Evolutionary conservation across 2,888 invertebrate species (phyloP).

Genomic region (Eubasilissa splendida): DNA sequence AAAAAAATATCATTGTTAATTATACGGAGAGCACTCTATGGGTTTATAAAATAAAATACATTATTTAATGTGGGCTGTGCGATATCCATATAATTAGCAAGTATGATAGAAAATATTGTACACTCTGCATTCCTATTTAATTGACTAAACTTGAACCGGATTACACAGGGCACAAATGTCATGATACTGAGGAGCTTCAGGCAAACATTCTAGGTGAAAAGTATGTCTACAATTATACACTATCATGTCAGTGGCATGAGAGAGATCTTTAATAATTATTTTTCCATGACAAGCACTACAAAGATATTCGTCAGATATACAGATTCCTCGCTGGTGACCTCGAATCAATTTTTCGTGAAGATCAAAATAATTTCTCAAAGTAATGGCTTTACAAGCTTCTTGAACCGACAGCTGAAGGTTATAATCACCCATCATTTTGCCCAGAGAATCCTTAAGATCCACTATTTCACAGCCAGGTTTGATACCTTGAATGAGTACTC

Average conservation of each 20-base stretch:
- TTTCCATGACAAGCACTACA: conserved; percentile 87
- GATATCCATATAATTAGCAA: too few relatives aligned
- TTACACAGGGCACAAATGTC: conserved; percentile 64
- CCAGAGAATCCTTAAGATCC: conserved; percentile 90
- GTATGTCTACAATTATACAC: conserved; percentile 92
- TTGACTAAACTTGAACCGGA: conserved; percentile 47
- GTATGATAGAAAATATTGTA: too few relatives aligned
- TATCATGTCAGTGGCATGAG: conserved; percentile 76
- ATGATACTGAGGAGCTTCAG: conserved; percentile 64
- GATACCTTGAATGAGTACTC: conserved; percentile 88
- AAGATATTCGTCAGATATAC: conserved; percentile 81
- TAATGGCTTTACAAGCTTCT: conserved; percentile 91
- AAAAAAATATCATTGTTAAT: too few relatives aligned
- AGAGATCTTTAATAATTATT: conserved; percentile 82
- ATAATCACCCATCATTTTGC: conserved; percentile 96
- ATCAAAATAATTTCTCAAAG: conserved; percentile 92
- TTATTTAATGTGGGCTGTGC: too few relatives aligned
- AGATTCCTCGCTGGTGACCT: conserved; percentile 85
- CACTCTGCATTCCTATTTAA: background rate
- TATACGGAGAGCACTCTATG: too few relatives aligned
- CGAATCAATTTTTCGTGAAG: conserved; percentile 86
- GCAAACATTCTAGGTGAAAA: conserved; percentile 90
- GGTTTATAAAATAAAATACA: too few relatives aligned
- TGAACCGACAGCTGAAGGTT: conserved; percentile 93
- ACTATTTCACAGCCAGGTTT: conserved; percentile 89